Percentiles rank a stretch among this genome's conserved stretches.
phyloP scores from a whole-genome alignment of 2,113 vertebrate genomes.

The Myiagra hebetior region DNA sequence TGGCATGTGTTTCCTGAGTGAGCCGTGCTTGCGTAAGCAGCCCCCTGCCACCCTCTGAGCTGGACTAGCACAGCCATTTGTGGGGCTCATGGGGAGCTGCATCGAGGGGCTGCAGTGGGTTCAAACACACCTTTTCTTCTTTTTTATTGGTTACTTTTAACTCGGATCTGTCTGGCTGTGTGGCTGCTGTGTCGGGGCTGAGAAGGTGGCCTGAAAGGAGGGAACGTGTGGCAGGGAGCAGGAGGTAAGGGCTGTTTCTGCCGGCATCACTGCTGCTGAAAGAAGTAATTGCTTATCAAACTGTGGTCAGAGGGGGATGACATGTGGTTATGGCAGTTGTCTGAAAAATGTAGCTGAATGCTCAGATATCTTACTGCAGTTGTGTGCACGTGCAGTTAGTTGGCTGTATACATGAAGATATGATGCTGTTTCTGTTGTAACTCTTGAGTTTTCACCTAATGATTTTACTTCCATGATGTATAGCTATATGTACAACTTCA shows the following conservation, averaged over 20 bases:
- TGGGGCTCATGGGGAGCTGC: neutral
- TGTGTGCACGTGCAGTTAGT: neutral
- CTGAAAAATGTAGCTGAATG: neutral
- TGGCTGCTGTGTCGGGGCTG: neutral
- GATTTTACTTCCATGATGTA: neutral
- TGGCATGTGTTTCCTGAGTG: neutral
- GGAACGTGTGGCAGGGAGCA: neutral
- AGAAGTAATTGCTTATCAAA: neutral
- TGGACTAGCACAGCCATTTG: neutral
- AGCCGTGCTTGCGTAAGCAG: neutral
- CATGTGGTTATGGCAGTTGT: neutral
- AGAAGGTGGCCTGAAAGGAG: neutral
- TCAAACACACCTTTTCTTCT: neutral
- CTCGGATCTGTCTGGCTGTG: neutral
- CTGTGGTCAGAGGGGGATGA: neutral
- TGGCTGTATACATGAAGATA: rapidly evolving
- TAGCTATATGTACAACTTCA: neutral
- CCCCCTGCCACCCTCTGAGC: conserved; percentile 23
- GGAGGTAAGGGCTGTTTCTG: conserved; percentile 26
- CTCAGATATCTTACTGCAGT: neutral
- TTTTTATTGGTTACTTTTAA: neutral
- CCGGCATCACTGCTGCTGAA: neutral
- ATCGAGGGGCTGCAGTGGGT: rapidly evolving
- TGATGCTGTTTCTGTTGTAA: neutral
- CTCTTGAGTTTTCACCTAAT: neutral